A percentile compares a stretch with the other conserved stretches of the same genome.
phyloP scores from a whole-genome alignment of 2,888 invertebrate genomes.

The Adelphocoris suturalis region DNA sequence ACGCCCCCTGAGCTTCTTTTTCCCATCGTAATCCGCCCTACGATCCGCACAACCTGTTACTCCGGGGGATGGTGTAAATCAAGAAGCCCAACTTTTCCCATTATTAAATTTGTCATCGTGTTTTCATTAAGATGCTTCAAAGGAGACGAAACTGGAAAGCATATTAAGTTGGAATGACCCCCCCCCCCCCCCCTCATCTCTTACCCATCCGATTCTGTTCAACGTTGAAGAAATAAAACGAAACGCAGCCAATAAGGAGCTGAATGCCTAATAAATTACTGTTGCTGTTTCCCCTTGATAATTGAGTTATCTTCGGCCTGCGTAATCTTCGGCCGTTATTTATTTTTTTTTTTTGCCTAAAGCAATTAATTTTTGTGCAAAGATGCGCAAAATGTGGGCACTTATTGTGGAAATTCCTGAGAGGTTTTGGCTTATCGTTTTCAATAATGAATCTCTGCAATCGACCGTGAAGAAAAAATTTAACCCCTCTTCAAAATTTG shows the following conservation, averaged over 20 bases:
- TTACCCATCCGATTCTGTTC: neutral
- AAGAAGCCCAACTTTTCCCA: constrained; percentile 62
- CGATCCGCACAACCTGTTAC: constrained; percentile 64
- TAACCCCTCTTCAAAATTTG: too few species aligned
- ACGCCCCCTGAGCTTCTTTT: constrained; percentile 19
- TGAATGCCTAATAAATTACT: constrained; percentile 24
- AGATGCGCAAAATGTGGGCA: neutral
- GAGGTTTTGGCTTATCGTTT: too few species aligned
- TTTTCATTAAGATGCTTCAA: constrained; percentile 65
- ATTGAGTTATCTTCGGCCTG: neutral
- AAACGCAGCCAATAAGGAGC: constrained; percentile 25
- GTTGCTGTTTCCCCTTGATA: neutral
- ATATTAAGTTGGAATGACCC: constrained; percentile 51
- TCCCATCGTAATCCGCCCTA: constrained; percentile 16
- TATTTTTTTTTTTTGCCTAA: neutral
- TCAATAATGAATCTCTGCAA: too few species aligned
- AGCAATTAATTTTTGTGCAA: neutral
- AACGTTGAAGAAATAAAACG: neutral
- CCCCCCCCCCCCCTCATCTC: neutral
- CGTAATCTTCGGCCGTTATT: neutral
- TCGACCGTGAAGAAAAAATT: too few species aligned
- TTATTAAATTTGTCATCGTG: constrained; percentile 65
- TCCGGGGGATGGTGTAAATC: constrained; percentile 63
- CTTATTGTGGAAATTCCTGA: too few species aligned
- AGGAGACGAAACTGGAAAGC: neutral